Evolutionary conservation across 2,113 vertebrate species (phyloP).

Genomic region (Pseudorasbora parva): DNA sequence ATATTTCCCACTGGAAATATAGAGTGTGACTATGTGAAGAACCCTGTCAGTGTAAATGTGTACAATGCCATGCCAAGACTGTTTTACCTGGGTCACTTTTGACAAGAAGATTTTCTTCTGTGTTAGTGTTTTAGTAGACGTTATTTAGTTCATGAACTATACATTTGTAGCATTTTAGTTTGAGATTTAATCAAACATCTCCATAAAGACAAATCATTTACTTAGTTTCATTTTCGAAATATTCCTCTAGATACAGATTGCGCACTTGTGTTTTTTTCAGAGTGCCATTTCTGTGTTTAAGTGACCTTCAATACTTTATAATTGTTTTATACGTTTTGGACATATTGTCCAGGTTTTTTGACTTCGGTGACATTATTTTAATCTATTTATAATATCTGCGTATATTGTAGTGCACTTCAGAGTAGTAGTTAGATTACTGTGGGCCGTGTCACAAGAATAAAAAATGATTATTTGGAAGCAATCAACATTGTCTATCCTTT

Average conservation of each 20-base stretch:
- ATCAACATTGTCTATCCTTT: neutral
- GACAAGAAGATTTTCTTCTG: conserved; percentile 25
- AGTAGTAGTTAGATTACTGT: conserved; percentile 23
- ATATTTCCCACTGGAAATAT: conserved; percentile 23
- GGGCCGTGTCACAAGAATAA: conserved; percentile 40
- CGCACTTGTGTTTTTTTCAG: conserved; percentile 65
- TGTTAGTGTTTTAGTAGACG: conserved; percentile 38
- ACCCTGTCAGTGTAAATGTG: conserved; percentile 20
- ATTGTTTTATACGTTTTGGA: conserved; percentile 73
- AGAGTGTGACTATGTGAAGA: conserved; percentile 15
- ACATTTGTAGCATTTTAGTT: conserved; percentile 32
- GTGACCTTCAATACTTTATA: conserved; percentile 80
- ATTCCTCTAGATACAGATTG: conserved; percentile 63
- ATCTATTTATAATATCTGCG: conserved; percentile 58
- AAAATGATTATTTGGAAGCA: conserved; percentile 28
- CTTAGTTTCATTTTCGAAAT: conserved; percentile 45
- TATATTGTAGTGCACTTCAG: conserved; percentile 52
- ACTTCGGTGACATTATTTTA: conserved; percentile 62
- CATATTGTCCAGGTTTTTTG: conserved; percentile 74
- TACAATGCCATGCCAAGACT: conserved; percentile 50
- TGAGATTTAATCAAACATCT: conserved; percentile 37
- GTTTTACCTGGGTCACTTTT: conserved; percentile 38
- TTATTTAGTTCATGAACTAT: conserved; percentile 4
- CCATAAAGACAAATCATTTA: conserved; percentile 45
- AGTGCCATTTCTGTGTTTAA: conserved; percentile 78